Evolutionary conservation across 1,140 invertebrate species (phyloP).

Genomic region (Hylaeus anthracinus): DNA sequence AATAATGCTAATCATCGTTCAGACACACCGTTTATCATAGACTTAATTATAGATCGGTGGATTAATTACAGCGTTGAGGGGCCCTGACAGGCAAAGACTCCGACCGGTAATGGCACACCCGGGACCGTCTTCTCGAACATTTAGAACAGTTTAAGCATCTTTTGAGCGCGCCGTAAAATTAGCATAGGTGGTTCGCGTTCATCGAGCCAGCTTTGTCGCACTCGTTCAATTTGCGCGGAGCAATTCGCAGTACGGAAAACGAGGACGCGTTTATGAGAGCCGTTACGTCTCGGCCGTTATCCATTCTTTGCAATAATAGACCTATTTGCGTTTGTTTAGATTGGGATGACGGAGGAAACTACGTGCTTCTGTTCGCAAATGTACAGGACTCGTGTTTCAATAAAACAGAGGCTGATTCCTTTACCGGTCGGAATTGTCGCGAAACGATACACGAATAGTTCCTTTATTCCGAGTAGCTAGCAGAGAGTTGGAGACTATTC

Average conservation of each 20-base stretch:
- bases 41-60: conserved; percentile 62
- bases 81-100: conserved; percentile 43
- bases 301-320: not conserved
- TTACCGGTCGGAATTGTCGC: too few species aligned
- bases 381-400: too few species aligned
- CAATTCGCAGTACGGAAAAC: not conserved
- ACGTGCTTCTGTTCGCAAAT: too few species aligned
- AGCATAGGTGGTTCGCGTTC: not conserved
- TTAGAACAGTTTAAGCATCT: conserved; percentile 9
- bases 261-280: not conserved
- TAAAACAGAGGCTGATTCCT: too few species aligned
- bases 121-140: not conserved
- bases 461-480: too few species aligned
- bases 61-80: conserved; percentile 57
- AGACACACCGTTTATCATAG: conserved; percentile 61
- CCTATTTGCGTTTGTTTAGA: too few species aligned
- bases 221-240: not conserved
- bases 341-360: too few species aligned
- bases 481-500: too few species aligned
- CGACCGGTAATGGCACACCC: not conserved
- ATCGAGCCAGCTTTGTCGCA: not conserved
- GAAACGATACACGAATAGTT: too few species aligned
- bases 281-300: not conserved
- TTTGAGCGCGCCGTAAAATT: not conserved
- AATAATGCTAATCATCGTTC: conserved; percentile 62